Conservation (phyloP, 2,888 invertebrate species). For the Dynastes tityus region DNA sequence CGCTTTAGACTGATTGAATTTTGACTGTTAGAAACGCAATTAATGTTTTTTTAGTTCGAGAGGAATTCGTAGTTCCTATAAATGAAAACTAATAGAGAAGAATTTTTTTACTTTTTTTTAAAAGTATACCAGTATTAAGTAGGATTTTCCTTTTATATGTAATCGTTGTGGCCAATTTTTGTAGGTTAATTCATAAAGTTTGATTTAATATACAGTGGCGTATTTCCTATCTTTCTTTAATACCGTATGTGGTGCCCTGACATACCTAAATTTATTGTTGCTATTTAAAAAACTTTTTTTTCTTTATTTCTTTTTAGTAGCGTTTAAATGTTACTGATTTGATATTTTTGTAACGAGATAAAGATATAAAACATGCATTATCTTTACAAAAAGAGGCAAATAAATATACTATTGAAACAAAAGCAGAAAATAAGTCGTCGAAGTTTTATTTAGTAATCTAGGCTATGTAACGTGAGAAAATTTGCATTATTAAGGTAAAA, state of each 20-base stretch:
- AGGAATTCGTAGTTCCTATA: not conserved
- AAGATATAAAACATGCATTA: slow-evolving; percentile 27
- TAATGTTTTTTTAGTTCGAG: too few species aligned
- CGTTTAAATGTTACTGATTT: not conserved
- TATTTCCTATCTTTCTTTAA: not conserved
- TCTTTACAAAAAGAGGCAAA: slow-evolving; percentile 35
- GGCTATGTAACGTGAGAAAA: slow-evolving; percentile 38
- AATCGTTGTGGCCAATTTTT: too few species aligned
- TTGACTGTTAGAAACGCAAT: too few species aligned
- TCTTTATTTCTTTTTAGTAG: too few species aligned
- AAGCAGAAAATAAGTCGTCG: not conserved
- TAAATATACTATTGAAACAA: not conserved
- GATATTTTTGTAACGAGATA: not conserved
- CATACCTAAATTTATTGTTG: not conserved
- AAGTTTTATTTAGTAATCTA: slow-evolving; percentile 35
- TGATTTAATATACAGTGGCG: not conserved
- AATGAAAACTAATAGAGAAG: not conserved
- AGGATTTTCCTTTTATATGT: too few species aligned
- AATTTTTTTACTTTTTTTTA: not conserved
- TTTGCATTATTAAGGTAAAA: slow-evolving; percentile 39
- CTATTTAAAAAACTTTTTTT: too few species aligned
- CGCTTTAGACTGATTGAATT: too few species aligned
- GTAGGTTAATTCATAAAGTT: too few species aligned
- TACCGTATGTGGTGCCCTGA: not conserved
- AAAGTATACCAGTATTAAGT: not conserved